Evolutionary conservation across 2,797 vertebrate species (phyloP), one percentile per base, ranked within the genome.

Genomic region (Monodelphis domestica): DNA sequence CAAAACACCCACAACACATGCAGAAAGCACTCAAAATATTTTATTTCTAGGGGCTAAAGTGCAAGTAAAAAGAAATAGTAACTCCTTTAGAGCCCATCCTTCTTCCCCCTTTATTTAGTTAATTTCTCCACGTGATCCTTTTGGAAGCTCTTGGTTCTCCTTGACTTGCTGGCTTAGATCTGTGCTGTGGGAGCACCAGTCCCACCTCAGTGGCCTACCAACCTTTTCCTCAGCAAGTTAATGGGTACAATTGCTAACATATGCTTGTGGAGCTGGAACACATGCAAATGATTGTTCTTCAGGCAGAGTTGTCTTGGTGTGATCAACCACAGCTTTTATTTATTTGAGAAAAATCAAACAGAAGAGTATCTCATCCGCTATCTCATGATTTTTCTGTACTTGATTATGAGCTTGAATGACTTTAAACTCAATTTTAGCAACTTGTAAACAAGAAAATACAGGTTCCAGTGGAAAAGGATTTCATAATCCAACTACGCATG

Each of bases 251-350:
- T 94, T 92, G 53, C 59, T 91, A 93, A 93, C 93, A 95, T 87
- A 89, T 93, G 96, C 84, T 93, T 29, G 9, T 50, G 88, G 90
- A 94, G 93, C 89, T 91, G 87, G 87, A 92, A 93, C 92, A 96
- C 53, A 88, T 87, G 89, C 70, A 88, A 87, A 50, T 70, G 89
- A 93, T 93, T 95, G 93, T 90, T 56, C 95, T 95, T 70, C 55
- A 78, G 29, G 87, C 91, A 94, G 95, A 94, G 53, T 53, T 94
- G 12, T 88, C 90, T 90, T 93, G 59, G n/a, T 89, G 51, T 52
- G 93, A 94, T 93, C 91, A 92, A 87, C 84, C 94, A 91, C 94
- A 94, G 89, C 90, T 54, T 96, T 95, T 92, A 94, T 94, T 95
- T 91, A 95, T 93, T 90, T 95, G 54, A 95, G 91, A 90, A 94